Percentiles rank a stretch among this genome's conserved stretches.
Evolutionary conservation across 2,888 invertebrate genomes (phyloP).

Genomic region (Parasteatoda lunata): DNA sequence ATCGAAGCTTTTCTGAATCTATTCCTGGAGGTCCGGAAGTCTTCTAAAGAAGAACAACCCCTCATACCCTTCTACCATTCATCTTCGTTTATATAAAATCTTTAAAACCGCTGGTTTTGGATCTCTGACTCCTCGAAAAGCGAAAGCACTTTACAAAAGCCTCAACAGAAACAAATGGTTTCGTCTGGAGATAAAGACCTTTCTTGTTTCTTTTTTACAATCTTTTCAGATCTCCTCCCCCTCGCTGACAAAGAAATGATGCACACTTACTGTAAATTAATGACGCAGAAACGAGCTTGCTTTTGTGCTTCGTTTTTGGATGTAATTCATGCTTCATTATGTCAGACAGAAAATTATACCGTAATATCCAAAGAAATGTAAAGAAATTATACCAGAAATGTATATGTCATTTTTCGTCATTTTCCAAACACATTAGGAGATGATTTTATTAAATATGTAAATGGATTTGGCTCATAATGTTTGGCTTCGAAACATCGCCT

Average conservation of each 20-base stretch:
- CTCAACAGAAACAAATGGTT: constrained; percentile 47
- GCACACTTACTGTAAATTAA: constrained; percentile 58
- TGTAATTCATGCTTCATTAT: constrained; percentile 64
- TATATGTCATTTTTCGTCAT: too few relatives aligned
- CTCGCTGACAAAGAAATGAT: constrained; percentile 54
- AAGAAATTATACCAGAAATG: too few relatives aligned
- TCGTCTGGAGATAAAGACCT: constrained; percentile 38
- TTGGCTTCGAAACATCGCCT: too few relatives aligned
- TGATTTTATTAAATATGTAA: too few relatives aligned
- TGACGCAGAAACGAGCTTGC: constrained; percentile 47
- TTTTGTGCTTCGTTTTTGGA: constrained; percentile 49
- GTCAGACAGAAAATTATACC: constrained; percentile 19
- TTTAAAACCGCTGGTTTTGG: constrained; percentile 9
- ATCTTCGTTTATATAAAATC: constrained; percentile 48
- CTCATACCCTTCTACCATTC: constrained; percentile 17
- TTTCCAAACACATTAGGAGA: too few relatives aligned
- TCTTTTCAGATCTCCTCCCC: background rate
- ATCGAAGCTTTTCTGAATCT: constrained; percentile 51
- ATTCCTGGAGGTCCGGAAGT: constrained; percentile 12
- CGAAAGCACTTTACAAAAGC: constrained; percentile 9
- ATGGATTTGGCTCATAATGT: too few relatives aligned
- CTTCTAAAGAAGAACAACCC: background rate
- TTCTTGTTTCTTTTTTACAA: constrained; percentile 13
- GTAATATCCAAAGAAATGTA: too few relatives aligned
- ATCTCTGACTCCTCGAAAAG: background rate